A percentile compares a stretch with the other conserved stretches of the same genome.
These are phyloP conservation scores for Clarias platycephalus DNA, from an alignment of 2,797 vertebrate genomes.

Conservation along the genomic window DNA sequence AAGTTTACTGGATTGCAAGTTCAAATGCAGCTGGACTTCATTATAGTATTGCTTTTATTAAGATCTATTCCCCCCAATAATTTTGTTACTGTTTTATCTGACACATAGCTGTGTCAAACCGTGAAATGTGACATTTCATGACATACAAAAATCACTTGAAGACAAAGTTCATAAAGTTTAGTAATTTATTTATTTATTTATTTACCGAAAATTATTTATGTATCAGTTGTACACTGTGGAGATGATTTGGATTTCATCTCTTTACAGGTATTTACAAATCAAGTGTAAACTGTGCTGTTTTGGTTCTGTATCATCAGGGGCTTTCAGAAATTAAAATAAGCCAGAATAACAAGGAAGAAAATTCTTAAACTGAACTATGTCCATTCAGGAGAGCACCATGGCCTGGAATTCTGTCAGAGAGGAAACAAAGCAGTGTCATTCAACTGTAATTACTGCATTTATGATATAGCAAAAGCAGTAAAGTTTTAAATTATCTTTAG, in stretches of 20 bases:
- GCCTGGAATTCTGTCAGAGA: slow-evolving; percentile 86
- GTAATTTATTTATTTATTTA: slow-evolving; percentile 65
- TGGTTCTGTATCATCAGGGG: slow-evolving; percentile 36
- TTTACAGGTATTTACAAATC: slow-evolving; percentile 58
- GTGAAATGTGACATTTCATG: neutral
- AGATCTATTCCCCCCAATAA: neutral
- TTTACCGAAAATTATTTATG: slow-evolving; percentile 62
- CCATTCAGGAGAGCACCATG: slow-evolving; percentile 85
- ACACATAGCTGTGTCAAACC: neutral
- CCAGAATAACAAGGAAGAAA: slow-evolving; percentile 12
- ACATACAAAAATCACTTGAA: neutral
- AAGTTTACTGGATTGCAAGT: neutral
- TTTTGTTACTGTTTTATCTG: neutral
- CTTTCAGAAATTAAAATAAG: slow-evolving; percentile 22
- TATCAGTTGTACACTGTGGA: slow-evolving; percentile 63
- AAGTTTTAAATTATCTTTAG: neutral
- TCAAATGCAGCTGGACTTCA: neutral
- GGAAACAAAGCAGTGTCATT: slow-evolving; percentile 7
- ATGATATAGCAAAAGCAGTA: neutral
- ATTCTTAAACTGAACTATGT: slow-evolving; percentile 36
- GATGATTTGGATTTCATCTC: slow-evolving; percentile 46
- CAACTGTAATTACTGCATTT: neutral
- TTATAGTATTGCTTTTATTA: neutral
- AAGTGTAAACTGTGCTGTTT: slow-evolving; percentile 50
- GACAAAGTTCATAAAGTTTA: slow-evolving; percentile 55